Conservation (phyloP, 2,113 vertebrate species). For the human (Homo sapiens) region DNA sequence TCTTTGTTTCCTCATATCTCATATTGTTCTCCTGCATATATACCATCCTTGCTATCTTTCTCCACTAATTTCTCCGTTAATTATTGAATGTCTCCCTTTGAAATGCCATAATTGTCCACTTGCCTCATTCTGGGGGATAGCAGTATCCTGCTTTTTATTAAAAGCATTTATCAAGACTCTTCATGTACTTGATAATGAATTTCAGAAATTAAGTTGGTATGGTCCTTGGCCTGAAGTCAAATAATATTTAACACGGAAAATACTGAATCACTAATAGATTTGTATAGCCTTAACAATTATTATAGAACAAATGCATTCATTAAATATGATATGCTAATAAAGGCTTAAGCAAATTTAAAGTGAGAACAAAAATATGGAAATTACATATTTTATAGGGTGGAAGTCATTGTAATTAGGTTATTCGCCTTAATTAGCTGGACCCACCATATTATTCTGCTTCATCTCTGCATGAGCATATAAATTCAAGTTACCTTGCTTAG, state of each 20-base stretch:
- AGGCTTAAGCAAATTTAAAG: not conserved
- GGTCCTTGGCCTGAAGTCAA: not conserved
- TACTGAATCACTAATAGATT: not conserved
- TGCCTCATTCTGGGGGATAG: not conserved
- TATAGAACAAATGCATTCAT: not conserved
- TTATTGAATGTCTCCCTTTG: not conserved
- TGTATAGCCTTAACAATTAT: not conserved
- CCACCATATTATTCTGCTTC: not conserved
- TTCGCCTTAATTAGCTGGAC: not conserved
- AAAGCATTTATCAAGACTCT: not conserved
- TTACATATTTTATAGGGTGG: not conserved
- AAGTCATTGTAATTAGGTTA: not conserved
- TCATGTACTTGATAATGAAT: not conserved
- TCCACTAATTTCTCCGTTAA: not conserved
- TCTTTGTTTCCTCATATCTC: slow-evolving; percentile 34
- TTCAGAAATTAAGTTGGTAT: not conserved
- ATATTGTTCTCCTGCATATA: not conserved
- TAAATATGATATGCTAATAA: not conserved
- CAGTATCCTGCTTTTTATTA: not conserved
- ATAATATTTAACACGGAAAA: not conserved
- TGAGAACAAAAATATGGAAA: not conserved
- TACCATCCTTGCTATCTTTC: not conserved
- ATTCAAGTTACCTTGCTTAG: not conserved
- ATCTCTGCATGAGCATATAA: not conserved
- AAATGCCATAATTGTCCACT: not conserved